These are phyloP conservation scores for Heliconius aoede DNA, from an alignment of 2,888 invertebrate species.

Conservation along the genomic window DNA sequence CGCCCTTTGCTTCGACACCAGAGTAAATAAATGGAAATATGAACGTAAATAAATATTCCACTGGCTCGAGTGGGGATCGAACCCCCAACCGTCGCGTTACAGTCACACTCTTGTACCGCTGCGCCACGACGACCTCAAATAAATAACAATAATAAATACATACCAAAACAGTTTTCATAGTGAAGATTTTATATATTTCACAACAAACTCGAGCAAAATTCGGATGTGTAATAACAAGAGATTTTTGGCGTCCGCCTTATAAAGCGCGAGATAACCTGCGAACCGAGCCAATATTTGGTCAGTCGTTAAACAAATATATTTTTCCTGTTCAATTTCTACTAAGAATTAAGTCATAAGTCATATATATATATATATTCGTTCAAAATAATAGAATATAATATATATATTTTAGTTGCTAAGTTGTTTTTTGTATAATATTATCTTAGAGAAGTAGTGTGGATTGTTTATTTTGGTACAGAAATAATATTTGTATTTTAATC, in stretches of 20 bases:
- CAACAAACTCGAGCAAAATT: conserved; percentile 28
- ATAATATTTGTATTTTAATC: neutral
- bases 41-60: too few relatives aligned
- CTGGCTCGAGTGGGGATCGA: too few relatives aligned
- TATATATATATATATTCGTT: neutral
- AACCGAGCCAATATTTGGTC: conserved; percentile 55
- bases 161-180: conserved; percentile 60
- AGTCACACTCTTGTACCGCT: too few relatives aligned
- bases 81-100: too few relatives aligned
- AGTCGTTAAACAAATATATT: conserved; percentile 48
- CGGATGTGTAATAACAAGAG: conserved; percentile 18
- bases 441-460: neutral
- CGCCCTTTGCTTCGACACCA: too few relatives aligned
- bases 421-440: neutral
- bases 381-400: conserved; percentile 1
- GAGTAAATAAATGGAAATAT: too few relatives aligned
- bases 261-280: conserved; percentile 46
- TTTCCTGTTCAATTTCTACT: conserved; percentile 58
- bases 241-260: conserved; percentile 34
- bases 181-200: conserved; percentile 40
- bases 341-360: conserved; percentile 44
- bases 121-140: too few relatives aligned
- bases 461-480: neutral
- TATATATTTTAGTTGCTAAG: neutral
- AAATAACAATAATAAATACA: conserved; percentile 51